Evolutionary conservation across 2,113 vertebrate genomes (phyloP), one percentile per base, ranked within the genome.

Genomic region (Phalacrocorax aristotelis): DNA sequence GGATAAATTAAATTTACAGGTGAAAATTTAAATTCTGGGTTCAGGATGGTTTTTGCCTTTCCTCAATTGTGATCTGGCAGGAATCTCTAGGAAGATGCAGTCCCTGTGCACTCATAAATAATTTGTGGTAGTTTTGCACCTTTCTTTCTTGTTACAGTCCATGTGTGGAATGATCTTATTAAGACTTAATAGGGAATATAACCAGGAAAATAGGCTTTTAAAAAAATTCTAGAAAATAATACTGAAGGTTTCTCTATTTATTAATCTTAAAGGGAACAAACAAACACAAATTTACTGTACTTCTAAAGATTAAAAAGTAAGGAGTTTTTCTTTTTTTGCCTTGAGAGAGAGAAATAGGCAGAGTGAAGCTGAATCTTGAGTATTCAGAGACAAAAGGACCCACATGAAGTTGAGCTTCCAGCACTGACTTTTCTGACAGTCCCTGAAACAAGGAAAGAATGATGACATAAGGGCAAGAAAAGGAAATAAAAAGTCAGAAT

Each of bases 401-500:
- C 11, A 61, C 3, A 9, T 65, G 54, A 77, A 68, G 36, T n/a
- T 54, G 36, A 40, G 21, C 40, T 91, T 83, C 36, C 10, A 79
- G 16, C 34, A 46, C 5, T 40, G 13, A 29, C n/a, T 83, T 11
- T 68, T 93, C 85, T 71, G 16, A 12, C 8, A 66, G 23, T 74
- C 55, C n/a, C 4, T 70, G 32, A 48, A 65, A 66, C 22, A 70
- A 46, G 57, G 15, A 46, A 87, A 96, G 49, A 64, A 68, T 42
- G 22, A 68, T 22, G 26, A 64, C 6, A 30, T 61, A 66, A 58
- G 7, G 22, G 4, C n/a, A 40, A 57, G 19, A 14, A 8, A 3
- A 4, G 1, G 1, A 5, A 29, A 38, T 26, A 34, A 49, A 1
- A 6, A 34, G 10, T 15, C 9, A 36, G 42, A 78, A 5, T 70